Conservation (phyloP, 2,797 vertebrate species). For the Buceros bicornis region DNA sequence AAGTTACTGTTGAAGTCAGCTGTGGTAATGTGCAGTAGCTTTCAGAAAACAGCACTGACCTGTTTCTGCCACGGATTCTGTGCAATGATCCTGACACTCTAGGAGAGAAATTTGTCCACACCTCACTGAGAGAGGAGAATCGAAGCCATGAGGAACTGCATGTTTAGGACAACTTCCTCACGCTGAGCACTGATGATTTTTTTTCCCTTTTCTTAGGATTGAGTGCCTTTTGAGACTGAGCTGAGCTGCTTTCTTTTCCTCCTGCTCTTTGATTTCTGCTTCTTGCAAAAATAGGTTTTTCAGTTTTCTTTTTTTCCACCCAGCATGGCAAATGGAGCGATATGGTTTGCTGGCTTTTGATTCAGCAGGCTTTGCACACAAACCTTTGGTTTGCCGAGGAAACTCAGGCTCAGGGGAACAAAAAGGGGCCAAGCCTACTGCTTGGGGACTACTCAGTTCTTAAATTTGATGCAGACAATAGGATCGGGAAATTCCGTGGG, state of each 20-base stretch:
- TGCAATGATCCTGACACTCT: background rate
- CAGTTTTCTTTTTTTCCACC: background rate
- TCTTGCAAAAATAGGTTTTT: background rate
- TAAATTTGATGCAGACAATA: background rate
- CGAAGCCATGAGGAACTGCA: background rate
- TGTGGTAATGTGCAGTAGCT: constrained; percentile 14
- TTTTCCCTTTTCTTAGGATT: background rate
- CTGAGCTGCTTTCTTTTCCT: background rate
- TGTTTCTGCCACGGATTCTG: background rate
- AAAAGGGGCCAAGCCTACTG: background rate
- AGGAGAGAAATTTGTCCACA: background rate
- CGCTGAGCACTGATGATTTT: background rate
- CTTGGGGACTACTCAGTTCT: background rate
- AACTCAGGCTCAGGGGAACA: background rate
- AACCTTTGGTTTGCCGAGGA: background rate
- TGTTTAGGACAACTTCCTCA: background rate
- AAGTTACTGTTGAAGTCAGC: constrained; percentile 46
- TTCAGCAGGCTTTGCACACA: background rate
- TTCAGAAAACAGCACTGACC: background rate
- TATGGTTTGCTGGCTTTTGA: background rate
- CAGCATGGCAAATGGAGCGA: background rate
- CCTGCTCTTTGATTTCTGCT: background rate
- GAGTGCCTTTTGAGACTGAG: background rate
- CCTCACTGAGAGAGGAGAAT: background rate
- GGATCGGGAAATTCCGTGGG: background rate